Conservation (phyloP, 2,888 invertebrate species). For the Conchocele bisecta region DNA sequence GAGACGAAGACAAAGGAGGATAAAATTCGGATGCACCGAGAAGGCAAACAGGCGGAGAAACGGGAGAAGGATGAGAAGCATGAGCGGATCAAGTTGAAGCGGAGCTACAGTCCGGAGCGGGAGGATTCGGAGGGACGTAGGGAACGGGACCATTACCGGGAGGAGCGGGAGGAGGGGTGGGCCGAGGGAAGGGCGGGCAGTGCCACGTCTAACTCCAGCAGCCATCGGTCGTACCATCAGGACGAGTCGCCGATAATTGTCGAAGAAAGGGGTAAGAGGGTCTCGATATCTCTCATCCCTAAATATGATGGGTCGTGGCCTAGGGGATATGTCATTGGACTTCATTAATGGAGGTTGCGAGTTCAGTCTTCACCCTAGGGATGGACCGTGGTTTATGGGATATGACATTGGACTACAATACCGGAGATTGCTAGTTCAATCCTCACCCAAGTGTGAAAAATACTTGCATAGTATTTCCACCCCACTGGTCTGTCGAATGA, state of each 20-base stretch:
- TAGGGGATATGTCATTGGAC: too few relatives aligned
- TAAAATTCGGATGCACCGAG: too few relatives aligned
- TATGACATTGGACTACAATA: too few relatives aligned
- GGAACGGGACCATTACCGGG: slow-evolving; percentile 44
- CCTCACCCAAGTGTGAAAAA: too few relatives aligned
- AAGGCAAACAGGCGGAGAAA: slow-evolving; percentile 43
- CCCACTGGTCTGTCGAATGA: too few relatives aligned
- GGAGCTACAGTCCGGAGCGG: slow-evolving; percentile 56
- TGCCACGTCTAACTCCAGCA: slow-evolving; percentile 51
- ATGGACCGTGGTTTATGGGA: too few relatives aligned
- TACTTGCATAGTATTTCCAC: too few relatives aligned
- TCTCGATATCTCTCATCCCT: too few relatives aligned
- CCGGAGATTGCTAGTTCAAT: too few relatives aligned
- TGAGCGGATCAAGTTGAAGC: slow-evolving; percentile 60
- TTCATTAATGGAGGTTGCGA: too few relatives aligned
- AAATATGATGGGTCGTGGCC: too few relatives aligned
- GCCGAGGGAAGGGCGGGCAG: slow-evolving; percentile 38
- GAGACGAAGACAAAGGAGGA: slow-evolving; percentile 46
- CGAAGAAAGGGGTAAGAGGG: slow-evolving; percentile 76
- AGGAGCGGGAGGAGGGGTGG: slow-evolving; percentile 41
- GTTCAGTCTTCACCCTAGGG: too few relatives aligned
- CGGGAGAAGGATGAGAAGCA: slow-evolving; percentile 55
- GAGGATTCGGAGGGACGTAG: slow-evolving; percentile 27
- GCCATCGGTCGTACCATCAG: slow-evolving; percentile 57
- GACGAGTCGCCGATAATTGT: slow-evolving; percentile 70